Evolutionary conservation across 2,797 vertebrate genomes (phyloP).

Genomic region (Parambassis ranga): DNA sequence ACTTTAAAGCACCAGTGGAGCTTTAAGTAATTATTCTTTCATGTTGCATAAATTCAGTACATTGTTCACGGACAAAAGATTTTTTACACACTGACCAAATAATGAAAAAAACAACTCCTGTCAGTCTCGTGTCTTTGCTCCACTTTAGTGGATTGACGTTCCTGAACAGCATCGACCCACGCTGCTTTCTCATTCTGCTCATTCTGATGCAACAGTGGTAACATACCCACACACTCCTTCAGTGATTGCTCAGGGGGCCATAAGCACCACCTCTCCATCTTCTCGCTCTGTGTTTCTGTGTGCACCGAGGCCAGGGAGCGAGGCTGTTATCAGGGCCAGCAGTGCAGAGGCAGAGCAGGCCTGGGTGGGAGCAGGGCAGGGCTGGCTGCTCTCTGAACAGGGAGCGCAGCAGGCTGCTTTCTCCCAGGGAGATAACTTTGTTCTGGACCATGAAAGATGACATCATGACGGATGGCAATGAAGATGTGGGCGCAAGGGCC

Average conservation of each 20-base stretch:
- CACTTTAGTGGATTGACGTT: not conserved
- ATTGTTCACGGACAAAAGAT: no score
- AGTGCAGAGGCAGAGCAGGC: conserved; percentile 40
- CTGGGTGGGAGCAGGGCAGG: conserved; percentile 66
- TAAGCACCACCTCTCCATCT: conserved; percentile 11
- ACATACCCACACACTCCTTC: conserved; percentile 20
- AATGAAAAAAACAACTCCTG: no score
- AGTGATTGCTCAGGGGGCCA: not conserved
- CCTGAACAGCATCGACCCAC: conserved; percentile 3
- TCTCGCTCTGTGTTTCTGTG: conserved; percentile 24
- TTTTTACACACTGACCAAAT: no score
- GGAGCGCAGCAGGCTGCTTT: conserved; percentile 44
- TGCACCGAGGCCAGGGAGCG: conserved; percentile 1
- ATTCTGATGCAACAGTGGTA: conserved; percentile 31
- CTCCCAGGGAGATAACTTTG: conserved; percentile 77
- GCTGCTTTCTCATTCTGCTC: conserved; percentile 16
- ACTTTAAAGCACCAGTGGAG: no score
- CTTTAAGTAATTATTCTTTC: no score
- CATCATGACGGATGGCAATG: conserved; percentile 76
- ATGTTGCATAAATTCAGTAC: no score
- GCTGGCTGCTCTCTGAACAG: conserved; percentile 49
- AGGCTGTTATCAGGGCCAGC: conserved; percentile 61
- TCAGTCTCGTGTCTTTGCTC: conserved; percentile 8
- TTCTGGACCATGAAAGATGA: conserved; percentile 73
- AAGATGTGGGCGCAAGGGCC: conserved; percentile 56